Base-by-base conservation (phyloP, 2,888 invertebrate species). In the Microctonus brassicae region DNA sequence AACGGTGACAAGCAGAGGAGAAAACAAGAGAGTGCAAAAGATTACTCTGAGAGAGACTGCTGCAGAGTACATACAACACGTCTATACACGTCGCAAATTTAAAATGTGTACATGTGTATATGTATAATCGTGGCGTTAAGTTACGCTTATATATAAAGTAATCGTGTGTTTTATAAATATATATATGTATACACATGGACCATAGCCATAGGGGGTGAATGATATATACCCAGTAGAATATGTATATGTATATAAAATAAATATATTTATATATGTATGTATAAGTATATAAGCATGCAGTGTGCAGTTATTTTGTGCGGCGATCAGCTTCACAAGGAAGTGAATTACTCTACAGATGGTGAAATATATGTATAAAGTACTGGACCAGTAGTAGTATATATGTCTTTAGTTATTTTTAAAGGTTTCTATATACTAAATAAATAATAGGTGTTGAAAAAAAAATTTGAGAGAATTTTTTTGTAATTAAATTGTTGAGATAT, bases 281-380 rank as follows among this genome's bases (percentile, higher is more conserved):
- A n/a, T n/a, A n/a, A n/a, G n/a, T n/a, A n/a, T n/a, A n/a, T n/a
- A n/a, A n/a, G n/a, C n/a, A n/a, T n/a, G n/a, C n/a, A n/a, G n/a
- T n/a, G n/a, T 65, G 70, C 72, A 70, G 73, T 76, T 75, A 76
- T 75, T 76, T 75, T 73, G 76, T 72, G 75, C 76, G 77, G 77
- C 70, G 65, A n/a, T n/a, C n/a, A 73, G 75, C 74, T 75, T 75
- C 76, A 77, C 76, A 77, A 76, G 76, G 75, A 76, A 76, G 76
- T 77, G 76, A 77, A 77, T 77, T 76, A 76, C 75, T 74, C n/a
- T n/a, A n/a, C n/a, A 73, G 72, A 70, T 57, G 70, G 72, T 73
- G 73, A 76, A 76, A 39, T n/a, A 39, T n/a, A 72, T 42, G 24
- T n/a, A n/a, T n/a, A n/a, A n/a, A n/a, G 47, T 42, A 42, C 42